Base-by-base conservation (phyloP, 2,888 invertebrate genomes). In the Asteroscopus sphinx region DNA sequence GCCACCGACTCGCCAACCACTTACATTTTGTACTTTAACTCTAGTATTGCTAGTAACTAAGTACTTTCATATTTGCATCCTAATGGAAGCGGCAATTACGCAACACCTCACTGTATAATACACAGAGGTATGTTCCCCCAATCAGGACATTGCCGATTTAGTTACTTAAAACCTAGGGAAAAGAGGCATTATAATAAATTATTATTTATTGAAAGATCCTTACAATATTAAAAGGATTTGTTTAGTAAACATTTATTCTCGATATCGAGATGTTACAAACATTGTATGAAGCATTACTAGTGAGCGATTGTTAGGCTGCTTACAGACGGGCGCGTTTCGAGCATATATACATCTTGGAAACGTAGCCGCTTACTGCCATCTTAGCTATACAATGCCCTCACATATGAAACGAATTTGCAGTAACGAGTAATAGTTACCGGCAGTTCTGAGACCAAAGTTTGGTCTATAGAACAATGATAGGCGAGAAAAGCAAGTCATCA, bases 21-120 rank as follows among this genome's bases (percentile, higher is more conserved):
- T 25, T 54, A 49, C 46, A 48, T 57, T 85, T 87, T 86, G 87
- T 86, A 85, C 84, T 84, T 80, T 80, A 77, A 67, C 61, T 63
- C 76, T 73, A 70, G 67, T 70, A 61, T 66, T 58, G 61, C 52
- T 53, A 69, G 65, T 63, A 68, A 73, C 65, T 73, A 76, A 73
- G 73, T 68, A 72, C 72, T 71, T 51, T 35, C 48, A 56, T 40
- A 46, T 30, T 54, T 53, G 62, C 45, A 9, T 59, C 48, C 54
- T 13, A 16, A 12, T 11, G 33, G 47, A 61, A 40, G 52, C 51
- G 16, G 42, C 58, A 39, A 44, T 48, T 33, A 49, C 26, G 4
- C 13, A 21, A 37, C 46, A 57, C 48, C 54, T 49, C 54, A 13
- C 36, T 21, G 42, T 42, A 45, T 47, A 36, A 42, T 16, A 37